A percentile compares a stretch with the other conserved stretches of the same genome.
phyloP scores from a whole-genome alignment of 2,113 vertebrate genomes.

The Spea bombifrons region DNA sequence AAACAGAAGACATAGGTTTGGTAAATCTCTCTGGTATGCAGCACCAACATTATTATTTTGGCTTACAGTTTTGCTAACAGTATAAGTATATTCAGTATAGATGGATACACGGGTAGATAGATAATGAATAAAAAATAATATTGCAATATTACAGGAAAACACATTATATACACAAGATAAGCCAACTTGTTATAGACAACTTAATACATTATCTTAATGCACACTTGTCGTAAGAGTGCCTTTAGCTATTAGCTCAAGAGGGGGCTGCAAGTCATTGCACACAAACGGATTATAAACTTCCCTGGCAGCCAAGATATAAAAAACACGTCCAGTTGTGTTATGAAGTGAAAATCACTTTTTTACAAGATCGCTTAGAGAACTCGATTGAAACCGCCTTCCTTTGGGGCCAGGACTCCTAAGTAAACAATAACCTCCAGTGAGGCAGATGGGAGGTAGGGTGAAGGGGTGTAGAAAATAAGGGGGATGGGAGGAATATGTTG shows the following conservation, averaged over 20 bases:
- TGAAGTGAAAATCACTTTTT: neutral
- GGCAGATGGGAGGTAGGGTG: constrained; percentile 39
- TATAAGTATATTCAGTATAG: no score
- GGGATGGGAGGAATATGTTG: constrained; percentile 25
- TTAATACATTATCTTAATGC: no score
- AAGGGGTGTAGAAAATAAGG: constrained; percentile 34
- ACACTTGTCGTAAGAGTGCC: no score
- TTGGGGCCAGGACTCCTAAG: constrained; percentile 23
- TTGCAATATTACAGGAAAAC: no score
- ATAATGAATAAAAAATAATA: no score
- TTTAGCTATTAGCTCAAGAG: neutral
- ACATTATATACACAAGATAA: no score
- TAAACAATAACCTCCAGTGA: constrained; percentile 29
- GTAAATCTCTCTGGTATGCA: no score
- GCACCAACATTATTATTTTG: no score
- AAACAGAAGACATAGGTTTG: no score
- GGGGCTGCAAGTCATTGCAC: neutral
- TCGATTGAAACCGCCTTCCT: constrained; percentile 21
- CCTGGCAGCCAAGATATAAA: neutral
- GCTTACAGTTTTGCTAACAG: no score
- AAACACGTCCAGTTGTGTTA: neutral
- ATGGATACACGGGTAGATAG: no score
- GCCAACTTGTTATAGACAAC: no score
- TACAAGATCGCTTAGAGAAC: neutral
- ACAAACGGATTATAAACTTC: neutral